Base-by-base conservation (phyloP, 2,797 vertebrate species). In the Parambassis ranga region DNA sequence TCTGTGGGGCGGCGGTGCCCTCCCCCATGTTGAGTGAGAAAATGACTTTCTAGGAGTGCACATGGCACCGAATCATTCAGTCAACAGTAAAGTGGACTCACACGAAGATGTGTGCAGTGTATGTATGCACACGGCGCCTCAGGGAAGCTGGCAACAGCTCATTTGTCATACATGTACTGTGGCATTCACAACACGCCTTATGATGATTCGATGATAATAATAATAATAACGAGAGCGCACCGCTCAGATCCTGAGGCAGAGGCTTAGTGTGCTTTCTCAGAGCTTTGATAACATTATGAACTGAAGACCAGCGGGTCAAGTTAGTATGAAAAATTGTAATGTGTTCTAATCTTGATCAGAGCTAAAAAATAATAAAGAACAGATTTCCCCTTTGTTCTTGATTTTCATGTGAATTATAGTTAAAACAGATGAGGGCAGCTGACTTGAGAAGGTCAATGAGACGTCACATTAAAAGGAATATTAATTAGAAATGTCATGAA, bases 181-280 rank as follows among this genome's bases (percentile, higher is more conserved):
- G 49, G 65, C 77, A 63, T 51, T 74, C 72, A 71, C 26, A 39
- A 55, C 1, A 42, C 73, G 87, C 76, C 79, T 88, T 81, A 85
- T 74, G 48, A 75, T 75, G 82, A 84, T 85, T 86, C 74, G 76
- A 79, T 53, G 67, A 63, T 71, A 48, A 65, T 79, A 71, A 83
- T n/a, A n/a, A n/a, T n/a, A n/a, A n/a, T n/a, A 77, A 78, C 71
- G 53, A 69, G 48, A 83, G 26, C 26, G 66, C 61, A 56, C 53
- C 16, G 61, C 67, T 80, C 42, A 15, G 50, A 67, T 77, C 74
- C 52, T 2, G 39, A 30, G 81, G 83, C 63, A 51, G 50, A 53
- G 52, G 37, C 55, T 39, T 44, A 7, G 43, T 8, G 10, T 38
- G 65, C 38, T 52, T 46, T 30, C 22, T 46, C 56, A 39, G 15